Evolutionary conservation across 2,888 invertebrate genomes (phyloP).

Genomic region (Cerastis rubricosa): DNA sequence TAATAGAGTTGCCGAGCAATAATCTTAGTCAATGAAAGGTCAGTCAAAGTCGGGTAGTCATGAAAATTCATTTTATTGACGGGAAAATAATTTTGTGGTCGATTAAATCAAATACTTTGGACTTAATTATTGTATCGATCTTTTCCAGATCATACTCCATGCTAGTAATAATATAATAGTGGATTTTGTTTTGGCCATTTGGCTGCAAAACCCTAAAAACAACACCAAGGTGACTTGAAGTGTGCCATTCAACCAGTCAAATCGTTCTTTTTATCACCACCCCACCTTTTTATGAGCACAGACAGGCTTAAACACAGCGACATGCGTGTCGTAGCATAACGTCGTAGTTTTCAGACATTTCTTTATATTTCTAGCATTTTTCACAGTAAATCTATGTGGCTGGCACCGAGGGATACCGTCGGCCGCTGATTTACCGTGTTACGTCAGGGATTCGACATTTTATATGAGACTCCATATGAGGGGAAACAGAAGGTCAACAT

Average conservation of each 20-base stretch:
- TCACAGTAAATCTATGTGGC: slow-evolving; percentile 34
- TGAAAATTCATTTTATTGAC: background rate
- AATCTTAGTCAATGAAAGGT: background rate
- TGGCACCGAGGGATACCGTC: slow-evolving; percentile 46
- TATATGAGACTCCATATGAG: background rate
- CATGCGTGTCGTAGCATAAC: slow-evolving; percentile 37
- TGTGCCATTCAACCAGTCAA: background rate
- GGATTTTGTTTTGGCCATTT: background rate
- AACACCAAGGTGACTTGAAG: slow-evolving; percentile 3
- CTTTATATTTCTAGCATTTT: slow-evolving; percentile 38
- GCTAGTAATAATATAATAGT: background rate
- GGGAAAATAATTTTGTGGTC: background rate
- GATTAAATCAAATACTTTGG: background rate
- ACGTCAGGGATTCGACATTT: slow-evolving; percentile 43
- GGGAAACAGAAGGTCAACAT: background rate
- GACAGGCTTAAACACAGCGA: slow-evolving; percentile 25
- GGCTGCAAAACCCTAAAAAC: background rate
- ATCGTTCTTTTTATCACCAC: slow-evolving; percentile 30
- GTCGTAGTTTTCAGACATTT: slow-evolving; percentile 19
- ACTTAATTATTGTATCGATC: background rate
- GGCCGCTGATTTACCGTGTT: slow-evolving; percentile 24
- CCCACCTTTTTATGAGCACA: slow-evolving; percentile 22
- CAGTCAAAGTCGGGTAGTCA: too few relatives aligned
- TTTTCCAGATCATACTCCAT: background rate
- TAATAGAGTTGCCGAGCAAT: background rate